Base-by-base conservation (phyloP, 2,888 invertebrate species). In the Parnassius mnemosyne region DNA sequence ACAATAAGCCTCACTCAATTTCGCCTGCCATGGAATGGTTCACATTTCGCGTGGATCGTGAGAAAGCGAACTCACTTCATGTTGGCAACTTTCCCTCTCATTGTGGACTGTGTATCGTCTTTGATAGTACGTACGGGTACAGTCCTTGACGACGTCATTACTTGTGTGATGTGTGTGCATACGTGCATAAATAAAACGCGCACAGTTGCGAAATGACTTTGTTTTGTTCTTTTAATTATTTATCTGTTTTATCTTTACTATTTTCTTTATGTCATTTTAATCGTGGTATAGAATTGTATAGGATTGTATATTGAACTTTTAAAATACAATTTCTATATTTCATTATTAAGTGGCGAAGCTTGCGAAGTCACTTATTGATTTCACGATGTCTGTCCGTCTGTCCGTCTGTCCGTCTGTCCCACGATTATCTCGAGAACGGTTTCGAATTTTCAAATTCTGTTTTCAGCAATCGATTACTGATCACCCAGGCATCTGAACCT, bases 1-100 rank as follows among this genome's bases (percentile, higher is more conserved):
- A 34, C 7, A 34, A 34, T 34, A 34, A 34, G 7, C 34, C 34
- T 34, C 34, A 34, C 7, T 5, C 34, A 60, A 50, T 54, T 55
- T 13, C 9, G 50, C n/a, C 54, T 44, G 63, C 66, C 66, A 73
- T 71, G 71, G 68, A 73, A 71, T 34, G 54, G 51, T 74, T 73
- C 57, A 71, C 71, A 72, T 78, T 79, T 78, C 76, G 72, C 75
- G 64, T 60, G 66, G 61, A 63, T 66, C 77, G 81, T 82, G 81
- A 72, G 82, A 81, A 71, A 72, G 68, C 64, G 62, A 69, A 69
- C 59, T 63, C 67, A 71, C 76, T 77, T 77, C 73, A 77, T 74
- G 69, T 68, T 63, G 63, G 60, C 68, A 66, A 74, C 81, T 82
- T 81, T 81, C 80, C 71, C 75, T 77, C 69, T 66, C 65, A 61